These are phyloP conservation scores for Trichopria drosophilae DNA, from an alignment of 2,888 invertebrate genomes.

Conservation along the genomic window DNA sequence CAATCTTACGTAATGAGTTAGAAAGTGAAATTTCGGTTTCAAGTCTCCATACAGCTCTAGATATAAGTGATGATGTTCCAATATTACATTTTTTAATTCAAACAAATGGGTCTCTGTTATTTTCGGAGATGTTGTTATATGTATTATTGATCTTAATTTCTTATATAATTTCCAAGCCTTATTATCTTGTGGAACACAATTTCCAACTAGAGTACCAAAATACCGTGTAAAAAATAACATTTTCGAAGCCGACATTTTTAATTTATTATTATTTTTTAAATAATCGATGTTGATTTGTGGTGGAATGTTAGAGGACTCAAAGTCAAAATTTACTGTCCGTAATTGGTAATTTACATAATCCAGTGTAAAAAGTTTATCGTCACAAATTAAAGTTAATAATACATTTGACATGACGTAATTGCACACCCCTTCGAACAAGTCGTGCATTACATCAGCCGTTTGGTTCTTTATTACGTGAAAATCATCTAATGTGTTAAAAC, in stretches of 20 bases:
- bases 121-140: conserved; percentile 26
- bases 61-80: conserved; percentile 17
- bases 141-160: conserved; percentile 19
- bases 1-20: conserved; percentile 20
- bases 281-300: neutral
- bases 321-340: conserved; percentile 1
- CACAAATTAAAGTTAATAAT: neutral
- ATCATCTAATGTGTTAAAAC: neutral
- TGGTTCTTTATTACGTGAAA: neutral
- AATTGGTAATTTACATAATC: conserved; percentile 6
- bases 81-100: conserved; percentile 11
- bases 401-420: neutral
- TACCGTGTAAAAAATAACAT: conserved; percentile 18
- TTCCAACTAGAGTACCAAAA: conserved; percentile 21
- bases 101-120: conserved; percentile 8
- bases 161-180: conserved; percentile 23
- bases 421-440: conserved; percentile 1
- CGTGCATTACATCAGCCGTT: conserved; percentile 6
- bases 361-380: neutral
- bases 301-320: conserved; percentile 3
- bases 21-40: conserved; percentile 22
- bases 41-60: conserved; percentile 16
- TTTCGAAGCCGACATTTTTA: conserved; percentile 11
- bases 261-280: conserved; percentile 5
- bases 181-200: conserved; percentile 8